Conservation (phyloP, 2,888 invertebrate genomes). For the Hirudinaria manillensis region DNA sequence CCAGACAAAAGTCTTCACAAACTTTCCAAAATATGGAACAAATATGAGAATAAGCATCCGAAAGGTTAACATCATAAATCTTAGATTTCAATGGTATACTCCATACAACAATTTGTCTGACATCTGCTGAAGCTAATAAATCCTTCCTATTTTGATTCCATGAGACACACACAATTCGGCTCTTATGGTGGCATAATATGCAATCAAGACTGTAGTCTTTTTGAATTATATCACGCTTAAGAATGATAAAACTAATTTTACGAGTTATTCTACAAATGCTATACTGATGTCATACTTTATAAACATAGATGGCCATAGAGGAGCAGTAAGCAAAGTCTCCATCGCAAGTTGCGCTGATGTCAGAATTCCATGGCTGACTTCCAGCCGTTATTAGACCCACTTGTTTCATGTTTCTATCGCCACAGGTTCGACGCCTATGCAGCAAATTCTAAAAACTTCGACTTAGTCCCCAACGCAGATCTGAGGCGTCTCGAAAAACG, state of each 20-base stretch:
- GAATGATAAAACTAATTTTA: background rate
- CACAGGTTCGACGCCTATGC: too few relatives aligned
- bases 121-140: slow-evolving; percentile 37
- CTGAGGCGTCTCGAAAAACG: too few relatives aligned
- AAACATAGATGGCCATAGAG: slow-evolving; percentile 56
- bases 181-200: slow-evolving; percentile 55
- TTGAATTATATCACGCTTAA: slow-evolving; percentile 47
- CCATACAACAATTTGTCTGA: background rate
- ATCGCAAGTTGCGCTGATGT: slow-evolving; percentile 51
- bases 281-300: slow-evolving; percentile 49
- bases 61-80: background rate
- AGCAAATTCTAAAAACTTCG: too few relatives aligned
- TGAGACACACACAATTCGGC: slow-evolving; percentile 53
- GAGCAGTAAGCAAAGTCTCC: slow-evolving; percentile 55
- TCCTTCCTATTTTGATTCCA: slow-evolving; percentile 53
- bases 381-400: slow-evolving; percentile 54
- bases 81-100: background rate
- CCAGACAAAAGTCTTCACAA: background rate
- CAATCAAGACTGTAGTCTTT: slow-evolving; percentile 53
- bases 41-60: background rate
- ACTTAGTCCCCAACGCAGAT: too few relatives aligned
- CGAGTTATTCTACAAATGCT: background rate
- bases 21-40: slow-evolving; percentile 11
- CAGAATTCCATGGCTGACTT: slow-evolving; percentile 55
- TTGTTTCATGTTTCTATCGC: slow-evolving; percentile 41